phyloP scores from a whole-genome alignment of 2,113 vertebrate genomes.

The Athene cunicularia region DNA sequence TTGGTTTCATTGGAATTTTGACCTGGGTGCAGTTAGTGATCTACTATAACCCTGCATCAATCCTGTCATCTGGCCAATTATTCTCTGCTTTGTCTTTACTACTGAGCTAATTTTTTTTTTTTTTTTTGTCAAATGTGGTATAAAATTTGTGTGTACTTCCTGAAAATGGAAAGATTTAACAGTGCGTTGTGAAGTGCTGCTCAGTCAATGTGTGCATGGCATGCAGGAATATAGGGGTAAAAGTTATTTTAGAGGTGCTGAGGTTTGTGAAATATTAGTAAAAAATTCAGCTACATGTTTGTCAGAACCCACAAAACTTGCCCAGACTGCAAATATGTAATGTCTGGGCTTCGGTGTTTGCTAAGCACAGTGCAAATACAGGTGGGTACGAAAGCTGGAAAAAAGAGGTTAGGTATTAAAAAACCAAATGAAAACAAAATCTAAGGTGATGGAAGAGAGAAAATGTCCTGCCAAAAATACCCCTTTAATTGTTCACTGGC shows the following conservation, averaged over 20 bases:
- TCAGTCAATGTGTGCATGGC: neutral
- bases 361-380: neutral
- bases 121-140: neutral
- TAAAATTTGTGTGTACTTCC: neutral
- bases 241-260: neutral
- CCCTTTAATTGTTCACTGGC: neutral
- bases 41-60: neutral
- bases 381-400: neutral
- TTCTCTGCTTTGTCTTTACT: neutral
- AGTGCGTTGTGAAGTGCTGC: neutral
- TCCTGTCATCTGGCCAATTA: neutral
- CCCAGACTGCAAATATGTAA: neutral
- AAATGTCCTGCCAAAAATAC: neutral
- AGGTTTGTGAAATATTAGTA: neutral
- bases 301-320: neutral
- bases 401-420: neutral
- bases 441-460: neutral
- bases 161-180: neutral
- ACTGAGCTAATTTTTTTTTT: neutral
- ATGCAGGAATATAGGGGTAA: neutral
- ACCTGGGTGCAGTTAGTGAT: neutral
- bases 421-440: neutral
- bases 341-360: neutral
- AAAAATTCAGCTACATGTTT: neutral
- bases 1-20: neutral